Percentiles rank a stretch among this genome's conserved stretches.
phyloP scores from a whole-genome alignment of 1,140 invertebrate genomes.

The Rhopalosiphum padi region DNA sequence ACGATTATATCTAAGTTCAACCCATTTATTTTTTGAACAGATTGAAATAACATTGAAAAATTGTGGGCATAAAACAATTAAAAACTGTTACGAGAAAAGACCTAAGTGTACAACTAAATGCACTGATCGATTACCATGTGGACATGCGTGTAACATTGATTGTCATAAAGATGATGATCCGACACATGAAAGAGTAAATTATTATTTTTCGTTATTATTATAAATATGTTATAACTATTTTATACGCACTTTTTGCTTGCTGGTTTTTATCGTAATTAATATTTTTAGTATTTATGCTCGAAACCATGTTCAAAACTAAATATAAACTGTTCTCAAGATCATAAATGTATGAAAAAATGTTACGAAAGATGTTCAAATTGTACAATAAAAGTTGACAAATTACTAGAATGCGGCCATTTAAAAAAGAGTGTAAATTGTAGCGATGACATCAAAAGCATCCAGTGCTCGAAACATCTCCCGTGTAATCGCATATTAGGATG shows the following conservation, averaged over 20 bases:
- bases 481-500: slow-evolving; percentile 11
- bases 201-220: background rate
- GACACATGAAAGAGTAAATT: slow-evolving; percentile 58
- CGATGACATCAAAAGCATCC: background rate
- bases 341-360: slow-evolving; percentile 66
- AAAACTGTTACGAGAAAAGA: slow-evolving; percentile 51
- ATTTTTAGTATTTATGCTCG: background rate
- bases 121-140: slow-evolving; percentile 59
- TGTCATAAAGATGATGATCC: slow-evolving; percentile 59
- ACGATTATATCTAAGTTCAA: background rate
- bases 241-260: background rate
- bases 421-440: background rate
- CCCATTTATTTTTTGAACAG: background rate
- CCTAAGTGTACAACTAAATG: slow-evolving; percentile 45
- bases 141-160: slow-evolving; percentile 59
- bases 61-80: slow-evolving; percentile 64
- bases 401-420: slow-evolving; percentile 1
- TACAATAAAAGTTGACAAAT: background rate
- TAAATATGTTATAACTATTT: background rate
- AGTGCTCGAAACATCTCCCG: background rate
- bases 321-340: slow-evolving; percentile 64
- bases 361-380: slow-evolving; percentile 64
- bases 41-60: slow-evolving; percentile 58
- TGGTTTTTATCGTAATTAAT: background rate
- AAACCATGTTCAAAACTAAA: slow-evolving; percentile 64